Evolutionary conservation across 2,797 vertebrate genomes (phyloP).

Genomic region (Astyanax mexicanus): DNA sequence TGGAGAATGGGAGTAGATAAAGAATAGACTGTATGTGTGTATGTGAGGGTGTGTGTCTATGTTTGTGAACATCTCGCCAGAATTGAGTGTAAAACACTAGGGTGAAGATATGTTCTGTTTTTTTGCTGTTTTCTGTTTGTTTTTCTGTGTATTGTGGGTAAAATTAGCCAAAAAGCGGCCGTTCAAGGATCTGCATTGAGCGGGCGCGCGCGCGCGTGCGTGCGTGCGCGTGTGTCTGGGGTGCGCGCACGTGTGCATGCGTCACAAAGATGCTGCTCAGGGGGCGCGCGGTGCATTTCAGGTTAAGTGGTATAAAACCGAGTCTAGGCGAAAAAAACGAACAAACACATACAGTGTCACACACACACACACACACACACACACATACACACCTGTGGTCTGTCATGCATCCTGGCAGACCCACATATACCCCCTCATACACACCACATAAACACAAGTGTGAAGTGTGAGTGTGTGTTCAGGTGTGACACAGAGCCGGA

Average conservation of each 20-base stretch:
- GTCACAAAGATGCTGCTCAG: neutral
- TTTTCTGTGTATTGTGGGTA: neutral
- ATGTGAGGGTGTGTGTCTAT: slow-evolving; percentile 8
- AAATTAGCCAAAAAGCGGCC: neutral
- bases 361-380: neutral
- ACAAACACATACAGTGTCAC: neutral
- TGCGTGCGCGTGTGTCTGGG: neutral
- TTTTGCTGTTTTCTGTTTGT: slow-evolving; percentile 57
- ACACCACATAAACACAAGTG: slow-evolving; percentile 2
- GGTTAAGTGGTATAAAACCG: slow-evolving; percentile 20
- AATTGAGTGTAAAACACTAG: slow-evolving; percentile 67
- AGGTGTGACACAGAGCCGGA: slow-evolving; percentile 61
- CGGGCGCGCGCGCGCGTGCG: neutral
- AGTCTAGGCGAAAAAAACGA: neutral
- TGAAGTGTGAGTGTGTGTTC: too few species aligned
- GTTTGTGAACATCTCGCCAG: slow-evolving; percentile 41
- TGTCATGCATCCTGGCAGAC: slow-evolving; percentile 66
- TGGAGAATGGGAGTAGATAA: neutral
- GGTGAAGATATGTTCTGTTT: slow-evolving; percentile 68
- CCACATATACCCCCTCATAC: slow-evolving; percentile 32
- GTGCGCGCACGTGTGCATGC: slow-evolving; percentile 14
- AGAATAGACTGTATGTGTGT: neutral
- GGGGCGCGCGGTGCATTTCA: slow-evolving; percentile 33
- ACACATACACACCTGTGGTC: slow-evolving; percentile 23
- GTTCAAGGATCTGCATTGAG: slow-evolving; percentile 21